Evolutionary conservation across 2,797 vertebrate species (phyloP).

Genomic region (Neosilurus hyrtlii): DNA sequence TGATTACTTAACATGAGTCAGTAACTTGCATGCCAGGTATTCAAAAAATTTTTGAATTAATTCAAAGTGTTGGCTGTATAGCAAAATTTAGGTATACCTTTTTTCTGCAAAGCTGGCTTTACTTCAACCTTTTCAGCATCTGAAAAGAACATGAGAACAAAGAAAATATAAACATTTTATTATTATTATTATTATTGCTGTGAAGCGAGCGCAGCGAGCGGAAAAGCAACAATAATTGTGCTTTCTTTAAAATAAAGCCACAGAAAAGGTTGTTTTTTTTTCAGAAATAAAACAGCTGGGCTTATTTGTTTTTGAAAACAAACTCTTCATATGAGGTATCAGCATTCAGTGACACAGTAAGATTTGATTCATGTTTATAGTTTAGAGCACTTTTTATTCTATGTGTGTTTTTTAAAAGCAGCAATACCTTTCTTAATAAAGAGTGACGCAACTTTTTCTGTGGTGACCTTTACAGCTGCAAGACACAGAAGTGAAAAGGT

Average conservation of each 20-base stretch:
- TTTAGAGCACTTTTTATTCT: background rate
- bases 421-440: constrained; percentile 17
- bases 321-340: background rate
- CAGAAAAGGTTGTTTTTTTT: too few species aligned
- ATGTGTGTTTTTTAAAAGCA: background rate
- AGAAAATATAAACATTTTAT: background rate
- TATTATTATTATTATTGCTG: too few species aligned
- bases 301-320: too few species aligned
- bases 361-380: background rate
- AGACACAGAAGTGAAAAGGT: background rate
- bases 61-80: background rate
- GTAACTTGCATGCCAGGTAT: too few species aligned
- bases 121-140: background rate
- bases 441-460: constrained; percentile 12
- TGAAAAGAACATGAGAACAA: background rate
- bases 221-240: too few species aligned
- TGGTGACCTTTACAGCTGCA: constrained; percentile 10
- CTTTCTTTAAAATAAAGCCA: too few species aligned
- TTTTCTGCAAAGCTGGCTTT: background rate
- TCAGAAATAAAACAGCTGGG: too few species aligned
- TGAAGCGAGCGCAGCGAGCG: too few species aligned
- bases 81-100: background rate
- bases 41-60: background rate
- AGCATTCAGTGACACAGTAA: background rate
- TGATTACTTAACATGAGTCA: too few species aligned